Evolutionary conservation across 2,797 vertebrate genomes (phyloP).

Genomic region (Triplophysa yarkandensis): DNA sequence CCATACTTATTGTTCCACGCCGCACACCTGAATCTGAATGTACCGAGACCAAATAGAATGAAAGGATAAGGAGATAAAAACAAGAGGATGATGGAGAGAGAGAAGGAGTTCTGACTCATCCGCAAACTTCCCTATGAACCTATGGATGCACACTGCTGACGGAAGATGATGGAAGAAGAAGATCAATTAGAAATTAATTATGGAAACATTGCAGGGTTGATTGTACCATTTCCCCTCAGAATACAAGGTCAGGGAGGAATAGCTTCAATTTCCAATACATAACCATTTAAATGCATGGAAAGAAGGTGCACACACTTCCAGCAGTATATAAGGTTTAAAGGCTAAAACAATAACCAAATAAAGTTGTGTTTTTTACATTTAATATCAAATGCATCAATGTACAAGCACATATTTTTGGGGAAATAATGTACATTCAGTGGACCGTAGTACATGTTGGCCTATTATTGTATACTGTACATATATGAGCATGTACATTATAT

Average conservation of each 20-base stretch:
- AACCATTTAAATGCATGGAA: neutral
- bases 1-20: slow-evolving; percentile 53
- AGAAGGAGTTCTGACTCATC: neutral
- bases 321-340: neutral
- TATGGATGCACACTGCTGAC: slow-evolving; percentile 31
- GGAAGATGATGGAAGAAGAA: slow-evolving; percentile 37
- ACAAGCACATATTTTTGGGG: too few species aligned
- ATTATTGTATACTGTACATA: too few species aligned
- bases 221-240: slow-evolving; percentile 2
- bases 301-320: too few species aligned
- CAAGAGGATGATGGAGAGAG: neutral
- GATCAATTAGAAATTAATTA: slow-evolving; percentile 50
- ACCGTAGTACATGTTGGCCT: too few species aligned
- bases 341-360: neutral
- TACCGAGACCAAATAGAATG: neutral
- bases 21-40: slow-evolving; percentile 46
- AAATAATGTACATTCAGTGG: too few species aligned
- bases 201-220: slow-evolving; percentile 16
- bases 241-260: neutral
- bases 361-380: too few species aligned
- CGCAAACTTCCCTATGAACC: slow-evolving; percentile 8
- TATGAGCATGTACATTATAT: too few species aligned
- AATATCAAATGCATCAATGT: too few species aligned
- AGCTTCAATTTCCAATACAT: neutral
- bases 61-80: slow-evolving; percentile 1